A percentile compares a stretch with the other conserved stretches of the same genome.
Conservation (phyloP, 2,888 invertebrate genomes). For the Platynereis dumerilii region DNA sequence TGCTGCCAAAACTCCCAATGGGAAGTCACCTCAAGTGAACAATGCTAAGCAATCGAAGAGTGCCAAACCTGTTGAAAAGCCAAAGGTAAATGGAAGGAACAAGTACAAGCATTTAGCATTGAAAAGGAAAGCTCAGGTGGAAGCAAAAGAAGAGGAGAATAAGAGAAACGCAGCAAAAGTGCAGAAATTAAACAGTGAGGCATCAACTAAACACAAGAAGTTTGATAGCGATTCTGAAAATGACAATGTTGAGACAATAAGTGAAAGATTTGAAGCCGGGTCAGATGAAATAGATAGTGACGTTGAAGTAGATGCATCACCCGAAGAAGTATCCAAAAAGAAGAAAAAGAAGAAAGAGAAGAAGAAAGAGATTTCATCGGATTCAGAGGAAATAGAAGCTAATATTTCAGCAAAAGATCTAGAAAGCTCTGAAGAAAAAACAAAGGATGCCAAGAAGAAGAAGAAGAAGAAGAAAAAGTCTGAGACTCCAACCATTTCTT, state of each 20-base stretch:
- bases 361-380: not conserved
- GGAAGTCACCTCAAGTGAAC: too few relatives aligned
- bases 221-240: not conserved
- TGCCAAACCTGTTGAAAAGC: too few relatives aligned
- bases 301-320: not conserved
- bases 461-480: constrained; percentile 1
- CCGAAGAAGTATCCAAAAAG: too few relatives aligned
- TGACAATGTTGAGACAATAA: constrained; percentile 8
- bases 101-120: constrained; percentile 1
- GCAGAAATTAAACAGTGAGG: not conserved
- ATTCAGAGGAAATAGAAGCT: not conserved
- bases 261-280: constrained; percentile 3
- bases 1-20: too few relatives aligned
- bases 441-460: not conserved
- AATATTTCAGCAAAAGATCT: not conserved
- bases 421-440: constrained; percentile 7
- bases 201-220: not conserved
- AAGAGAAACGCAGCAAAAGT: not conserved
- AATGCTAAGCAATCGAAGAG: too few relatives aligned
- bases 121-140: not conserved
- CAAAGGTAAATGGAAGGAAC: not conserved
- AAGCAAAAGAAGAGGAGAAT: not conserved
- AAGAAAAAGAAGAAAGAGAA: not conserved
- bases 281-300: not conserved
- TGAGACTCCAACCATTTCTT: not conserved